phyloP scores from a whole-genome alignment of 1,140 invertebrate species.

The Scaptomyza hsui region DNA sequence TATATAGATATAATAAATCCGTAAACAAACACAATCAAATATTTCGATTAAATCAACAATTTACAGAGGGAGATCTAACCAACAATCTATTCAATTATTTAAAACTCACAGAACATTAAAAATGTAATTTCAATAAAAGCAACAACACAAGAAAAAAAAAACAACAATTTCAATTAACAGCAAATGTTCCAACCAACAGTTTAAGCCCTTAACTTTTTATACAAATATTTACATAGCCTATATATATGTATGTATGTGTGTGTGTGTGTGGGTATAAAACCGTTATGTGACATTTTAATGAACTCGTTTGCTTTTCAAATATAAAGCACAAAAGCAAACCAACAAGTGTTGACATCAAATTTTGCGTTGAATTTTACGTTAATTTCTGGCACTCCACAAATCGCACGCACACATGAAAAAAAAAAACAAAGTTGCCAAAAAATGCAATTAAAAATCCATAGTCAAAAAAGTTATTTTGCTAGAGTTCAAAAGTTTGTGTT shows the following conservation, averaged over 20 bases:
- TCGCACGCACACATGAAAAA: not conserved
- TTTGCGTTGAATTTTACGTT: slow-evolving; percentile 26
- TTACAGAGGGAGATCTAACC: slow-evolving; percentile 21
- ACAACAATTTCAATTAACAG: slow-evolving; percentile 67
- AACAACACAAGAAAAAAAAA: too few species aligned
- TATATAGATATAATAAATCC: not conserved
- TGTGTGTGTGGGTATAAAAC: not conserved
- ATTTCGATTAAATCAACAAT: slow-evolving; percentile 45
- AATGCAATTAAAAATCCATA: slow-evolving; percentile 44
- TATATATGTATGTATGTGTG: not conserved
- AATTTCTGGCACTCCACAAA: slow-evolving; percentile 48
- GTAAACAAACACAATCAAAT: slow-evolving; percentile 41
- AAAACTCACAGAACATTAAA: slow-evolving; percentile 56
- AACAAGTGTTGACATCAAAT: slow-evolving; percentile 20
- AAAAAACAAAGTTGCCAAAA: slow-evolving; percentile 8
- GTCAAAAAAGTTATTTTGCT: slow-evolving; percentile 17
- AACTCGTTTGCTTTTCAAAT: slow-evolving; percentile 46
- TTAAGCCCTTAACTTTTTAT: slow-evolving; percentile 15
- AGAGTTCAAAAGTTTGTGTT: slow-evolving; percentile 12
- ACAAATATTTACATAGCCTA: not conserved
- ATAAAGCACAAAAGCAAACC: slow-evolving; percentile 39
- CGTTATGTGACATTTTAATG: slow-evolving; percentile 59
- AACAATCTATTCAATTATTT: slow-evolving; percentile 55
- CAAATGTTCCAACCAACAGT: slow-evolving; percentile 38
- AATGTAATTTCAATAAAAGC: slow-evolving; percentile 69